Evolutionary conservation across 2,888 invertebrate genomes (phyloP), one percentile per base, ranked within the genome.

Genomic region (Morpho deidamia): DNA sequence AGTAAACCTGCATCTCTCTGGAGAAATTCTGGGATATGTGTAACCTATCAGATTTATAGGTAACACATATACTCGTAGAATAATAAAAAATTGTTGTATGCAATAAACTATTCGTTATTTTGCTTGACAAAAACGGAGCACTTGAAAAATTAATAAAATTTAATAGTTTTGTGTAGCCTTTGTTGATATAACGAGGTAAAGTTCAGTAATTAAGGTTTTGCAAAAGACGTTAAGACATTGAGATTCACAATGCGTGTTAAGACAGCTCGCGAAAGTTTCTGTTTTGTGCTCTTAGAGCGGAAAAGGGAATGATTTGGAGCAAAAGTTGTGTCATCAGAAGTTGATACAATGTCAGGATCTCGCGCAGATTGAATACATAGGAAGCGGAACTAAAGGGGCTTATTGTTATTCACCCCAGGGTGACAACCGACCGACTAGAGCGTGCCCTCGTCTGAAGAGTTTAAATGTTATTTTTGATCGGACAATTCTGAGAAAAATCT

Each of bases 341-440:
- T 67, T 67, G 55, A 60, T 64, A 62, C 58, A 60, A 74, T 74
- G 78, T 78, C 81, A 82, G 82, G 78, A 80, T 83, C 81, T 78
- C 69, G 64, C 69, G 69, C 83, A 83, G 84, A 86, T 84, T 85
- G 86, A 83, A 84, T 81, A 80, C 75, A 76, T 76, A 78, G 71
- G 70, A 76, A 59, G 71, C 72, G 74, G 76, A 77, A 85, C 82
- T 83, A 82, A 78, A 81, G 83, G 81, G 73, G 75, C 81, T 81
- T 84, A 86, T 87, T 87, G 83, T 86, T 86, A 86, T 86, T 83
- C 86, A 86, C 85, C 87, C 86, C 78, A 69, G 68, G 72, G 73
- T 77, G 80, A 83, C 84, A 80, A 78, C 80, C 81, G 79, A 78
- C 78, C 82, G 78, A 76, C 78, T 69, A 71, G 71, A 68, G 66